These are phyloP conservation scores for Dromiciops gliroides DNA, from an alignment of 2,113 vertebrate species.

Conservation along the genomic window DNA sequence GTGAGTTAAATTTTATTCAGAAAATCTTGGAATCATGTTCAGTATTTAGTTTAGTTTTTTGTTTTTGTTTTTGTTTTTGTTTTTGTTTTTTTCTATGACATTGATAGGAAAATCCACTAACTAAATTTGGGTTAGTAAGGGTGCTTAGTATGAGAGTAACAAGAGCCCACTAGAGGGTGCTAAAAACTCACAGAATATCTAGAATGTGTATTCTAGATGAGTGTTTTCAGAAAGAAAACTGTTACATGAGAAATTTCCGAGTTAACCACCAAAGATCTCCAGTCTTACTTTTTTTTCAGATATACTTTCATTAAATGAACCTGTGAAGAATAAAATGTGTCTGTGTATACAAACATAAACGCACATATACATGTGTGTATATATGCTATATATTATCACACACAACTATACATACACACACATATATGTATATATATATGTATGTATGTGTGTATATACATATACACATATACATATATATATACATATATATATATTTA, in stretches of 20 bases:
- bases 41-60: too few relatives aligned
- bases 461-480: too few relatives aligned
- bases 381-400: too few relatives aligned
- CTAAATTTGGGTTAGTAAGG: accelerated
- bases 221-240: neutral
- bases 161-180: constrained; percentile 78
- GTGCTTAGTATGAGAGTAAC: neutral
- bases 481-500: too few relatives aligned
- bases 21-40: neutral
- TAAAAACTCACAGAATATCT: constrained; percentile 21
- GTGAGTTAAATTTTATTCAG: neutral
- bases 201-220: neutral
- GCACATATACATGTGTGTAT: neutral
- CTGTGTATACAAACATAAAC: neutral
- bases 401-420: too few relatives aligned
- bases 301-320: neutral
- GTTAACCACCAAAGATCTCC: neutral
- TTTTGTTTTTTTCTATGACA: neutral
- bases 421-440: too few relatives aligned
- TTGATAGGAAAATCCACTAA: neutral
- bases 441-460: too few relatives aligned
- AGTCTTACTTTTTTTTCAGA: too few relatives aligned
- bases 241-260: neutral
- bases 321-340: neutral
- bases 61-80: too few relatives aligned